Evolutionary conservation across 2,797 vertebrate species (phyloP), one percentile per base, ranked within the genome.

Genomic region (Coluber constrictor): DNA sequence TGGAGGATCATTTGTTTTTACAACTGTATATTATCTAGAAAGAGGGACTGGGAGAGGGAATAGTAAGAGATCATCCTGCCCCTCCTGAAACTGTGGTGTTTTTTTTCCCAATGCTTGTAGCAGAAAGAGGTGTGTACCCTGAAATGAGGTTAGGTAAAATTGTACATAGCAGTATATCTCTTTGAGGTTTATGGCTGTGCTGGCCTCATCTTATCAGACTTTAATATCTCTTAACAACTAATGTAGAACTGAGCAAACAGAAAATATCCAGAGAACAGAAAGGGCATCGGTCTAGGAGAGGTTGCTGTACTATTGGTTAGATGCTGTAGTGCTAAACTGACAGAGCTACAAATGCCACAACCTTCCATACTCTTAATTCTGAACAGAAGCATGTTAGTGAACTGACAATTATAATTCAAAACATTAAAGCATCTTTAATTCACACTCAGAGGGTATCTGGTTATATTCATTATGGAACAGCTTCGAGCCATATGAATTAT

Each of bases 1-100:
- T 88, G 95, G 90, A 93, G 92, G 95, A 93, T 93, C 94, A 74
- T 92, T 95, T 89, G 47, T 93, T 92, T 92, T 90, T 93, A 86
- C 74, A 93, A 93, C 25, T 59, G 74, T 32, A 70, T 11, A 0
- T 91, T 93, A 94, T 94, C 91, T 94, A 90, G 66, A 93, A 89
- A 57, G 92, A 90, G 87, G n/a, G 55, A 27, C 54, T 18, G 27
- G 11, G 86, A 32, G 63, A 18, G 51, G 79, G 91, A 95, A 96
- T 92, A 54, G 13, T 89, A 94, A 93, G 88, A 90, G 59, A 66
- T 0, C 0, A 90, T 94, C 47, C 88, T 91, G 56, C 63, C 94
- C 66, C n/a, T 5, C 25, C 2, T 23, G 74, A 29, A 60, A 93
- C 57, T 0, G 0, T 47, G 87, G 90, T 47, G 51, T 90, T 25